Conservation (phyloP, 2,797 vertebrate species). For the Leptatherina wallacei region DNA sequence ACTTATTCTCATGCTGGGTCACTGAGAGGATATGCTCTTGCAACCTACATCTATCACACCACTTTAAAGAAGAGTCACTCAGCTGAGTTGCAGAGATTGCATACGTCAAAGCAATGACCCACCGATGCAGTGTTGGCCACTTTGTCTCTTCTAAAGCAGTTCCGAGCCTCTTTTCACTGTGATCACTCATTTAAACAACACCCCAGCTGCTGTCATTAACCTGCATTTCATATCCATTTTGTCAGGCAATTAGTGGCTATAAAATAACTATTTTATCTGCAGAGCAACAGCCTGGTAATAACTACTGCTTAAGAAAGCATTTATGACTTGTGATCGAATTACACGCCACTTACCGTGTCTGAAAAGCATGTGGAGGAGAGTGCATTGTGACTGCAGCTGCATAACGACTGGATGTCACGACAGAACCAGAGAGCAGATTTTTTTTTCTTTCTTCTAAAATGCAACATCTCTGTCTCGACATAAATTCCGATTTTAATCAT, state of each 20-base stretch:
- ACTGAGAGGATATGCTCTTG: neutral
- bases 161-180: neutral
- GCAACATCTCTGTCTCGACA: neutral
- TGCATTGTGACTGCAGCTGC: neutral
- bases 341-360: neutral
- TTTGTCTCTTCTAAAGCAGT: neutral
- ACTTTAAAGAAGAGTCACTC: neutral
- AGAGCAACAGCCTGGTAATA: constrained; percentile 11
- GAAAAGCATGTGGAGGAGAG: neutral
- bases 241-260: constrained; percentile 4
- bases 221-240: constrained; percentile 2
- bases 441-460: neutral
- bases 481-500: neutral
- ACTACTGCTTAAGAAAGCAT: constrained; percentile 14
- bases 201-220: constrained; percentile 2
- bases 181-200: constrained; percentile 4
- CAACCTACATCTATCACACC: neutral
- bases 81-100: constrained; percentile 3
- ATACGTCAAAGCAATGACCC: constrained; percentile 2
- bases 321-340: constrained; percentile 16
- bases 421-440: neutral
- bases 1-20: neutral
- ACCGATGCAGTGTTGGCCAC: neutral
- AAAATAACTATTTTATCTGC: neutral
- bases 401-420: neutral